Evolutionary conservation across 2,113 vertebrate species (phyloP), one percentile per base, ranked within the genome.

Genomic region (Misgurnus anguillicaudatus): DNA sequence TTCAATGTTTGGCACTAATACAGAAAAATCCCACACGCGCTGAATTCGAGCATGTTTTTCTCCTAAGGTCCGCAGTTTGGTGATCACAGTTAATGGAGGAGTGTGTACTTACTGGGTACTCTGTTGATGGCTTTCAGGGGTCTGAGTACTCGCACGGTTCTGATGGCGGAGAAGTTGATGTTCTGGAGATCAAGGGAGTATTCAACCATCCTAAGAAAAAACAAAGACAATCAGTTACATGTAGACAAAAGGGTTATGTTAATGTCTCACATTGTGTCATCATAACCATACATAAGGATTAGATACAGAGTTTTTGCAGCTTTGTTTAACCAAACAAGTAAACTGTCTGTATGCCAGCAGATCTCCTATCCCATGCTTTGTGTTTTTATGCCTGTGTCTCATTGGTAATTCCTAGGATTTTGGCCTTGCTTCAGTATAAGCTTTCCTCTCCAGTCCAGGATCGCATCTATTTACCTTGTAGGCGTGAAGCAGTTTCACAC

Each of bases 121-220:
- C 97, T 94, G 90, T 99, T 99, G 93, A 99, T 99, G 87, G 97
- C 97, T 95, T 98, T 98, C 86, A 99, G 94, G 3, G 97, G 97
- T 80, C 97, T 93, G 75, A 99, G 94, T 76, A 99, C 97, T 0
- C 97, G 94, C 75, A 99, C 97, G 0, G 97, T 99, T 79, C 97
- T 95, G 84, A 99, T 99, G 84, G 97, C 97, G 0, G 97, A 99
- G 86, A 99, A 91, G 88, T 98, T 99, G 91, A 99, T 98, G 83
- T 98, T 99, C 88, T 99, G 97, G 75, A 99, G 94, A 89, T 99
- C 97, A 92, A 99, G 88, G 0, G 97, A 99, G 85, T 99, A 99
- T 82, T 99, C 97, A 4, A 99, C 96, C 95, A 99, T 98, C 89
- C 97, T 84, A 61, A 51, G 45, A 67, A 19, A 2, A 53, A n/a